Evolutionary conservation across 2,797 vertebrate genomes (phyloP).

Genomic region (Anas bahamensis): DNA sequence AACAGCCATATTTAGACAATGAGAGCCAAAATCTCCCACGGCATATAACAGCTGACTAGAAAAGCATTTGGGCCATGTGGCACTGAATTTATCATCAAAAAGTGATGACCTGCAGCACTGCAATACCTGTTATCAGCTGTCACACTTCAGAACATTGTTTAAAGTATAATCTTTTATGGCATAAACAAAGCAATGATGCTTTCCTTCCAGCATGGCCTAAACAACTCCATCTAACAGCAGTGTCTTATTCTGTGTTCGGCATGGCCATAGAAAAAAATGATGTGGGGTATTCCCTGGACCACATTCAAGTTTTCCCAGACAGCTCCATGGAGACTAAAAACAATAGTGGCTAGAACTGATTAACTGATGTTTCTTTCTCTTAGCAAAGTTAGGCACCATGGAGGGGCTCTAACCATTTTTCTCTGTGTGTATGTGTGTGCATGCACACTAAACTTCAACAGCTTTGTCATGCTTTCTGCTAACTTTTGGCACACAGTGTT

Average conservation of each 20-base stretch:
- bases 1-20: not conserved
- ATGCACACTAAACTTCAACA: not conserved
- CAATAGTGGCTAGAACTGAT: not conserved
- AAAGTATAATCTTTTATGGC: not conserved
- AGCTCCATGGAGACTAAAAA: not conserved
- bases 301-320: not conserved
- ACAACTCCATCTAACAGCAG: not conserved
- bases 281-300: not conserved
- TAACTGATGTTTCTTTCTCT: conserved; percentile 1
- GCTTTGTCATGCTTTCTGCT: conserved; percentile 15
- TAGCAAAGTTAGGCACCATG: not conserved
- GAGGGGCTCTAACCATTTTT: not conserved
- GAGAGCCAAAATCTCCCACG: not conserved
- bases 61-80: not conserved
- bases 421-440: not conserved
- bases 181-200: not conserved
- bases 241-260: not conserved
- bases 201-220: not conserved
- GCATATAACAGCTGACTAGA: not conserved
- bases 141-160: not conserved
- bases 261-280: not conserved
- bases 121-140: not conserved
- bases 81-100: not conserved
- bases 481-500: not conserved
- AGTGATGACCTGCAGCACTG: not conserved